phyloP scores from a whole-genome alignment of 2,888 invertebrate species.

The Drosophila siamana region DNA sequence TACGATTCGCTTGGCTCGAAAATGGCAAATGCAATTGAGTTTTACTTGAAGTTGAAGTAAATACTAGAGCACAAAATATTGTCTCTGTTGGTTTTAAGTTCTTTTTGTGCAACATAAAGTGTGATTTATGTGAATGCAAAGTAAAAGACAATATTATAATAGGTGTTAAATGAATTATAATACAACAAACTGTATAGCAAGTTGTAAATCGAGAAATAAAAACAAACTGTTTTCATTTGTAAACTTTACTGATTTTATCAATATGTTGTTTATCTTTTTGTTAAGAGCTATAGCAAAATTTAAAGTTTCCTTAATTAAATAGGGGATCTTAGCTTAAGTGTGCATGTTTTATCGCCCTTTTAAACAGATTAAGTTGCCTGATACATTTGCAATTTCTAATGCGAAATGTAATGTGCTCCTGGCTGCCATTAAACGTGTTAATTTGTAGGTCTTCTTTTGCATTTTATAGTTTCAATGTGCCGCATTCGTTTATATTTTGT shows the following conservation, averaged over 20 bases:
- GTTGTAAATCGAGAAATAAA: not conserved
- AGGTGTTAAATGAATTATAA: not conserved
- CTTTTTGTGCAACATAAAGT: conserved; percentile 17
- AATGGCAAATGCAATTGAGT: conserved; percentile 58
- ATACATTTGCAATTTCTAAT: conserved; percentile 22
- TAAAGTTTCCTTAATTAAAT: not conserved
- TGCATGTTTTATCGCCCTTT: not conserved
- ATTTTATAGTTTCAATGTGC: conserved; percentile 8
- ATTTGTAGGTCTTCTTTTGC: conserved; percentile 3
- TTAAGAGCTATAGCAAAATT: too few species aligned
- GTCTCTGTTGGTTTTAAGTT: conserved; percentile 8
- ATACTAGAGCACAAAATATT: conserved; percentile 26
- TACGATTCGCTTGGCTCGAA: conserved; percentile 18
- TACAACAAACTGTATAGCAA: not conserved
- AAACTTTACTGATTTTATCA: not conserved
- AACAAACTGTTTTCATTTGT: not conserved
- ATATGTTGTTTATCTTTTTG: not conserved
- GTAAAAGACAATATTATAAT: not conserved
- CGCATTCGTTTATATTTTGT: conserved; percentile 44
- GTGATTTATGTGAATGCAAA: conserved; percentile 1
- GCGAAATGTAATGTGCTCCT: conserved; percentile 6
- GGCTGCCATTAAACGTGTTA: conserved; percentile 31
- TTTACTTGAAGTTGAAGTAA: conserved; percentile 26
- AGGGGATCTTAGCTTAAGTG: too few species aligned
- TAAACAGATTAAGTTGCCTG: not conserved